A percentile compares a stretch with the other conserved stretches of the same genome.
Evolutionary conservation across 2,888 invertebrate species (phyloP).

Genomic region (Drosophila melanocephala): DNA sequence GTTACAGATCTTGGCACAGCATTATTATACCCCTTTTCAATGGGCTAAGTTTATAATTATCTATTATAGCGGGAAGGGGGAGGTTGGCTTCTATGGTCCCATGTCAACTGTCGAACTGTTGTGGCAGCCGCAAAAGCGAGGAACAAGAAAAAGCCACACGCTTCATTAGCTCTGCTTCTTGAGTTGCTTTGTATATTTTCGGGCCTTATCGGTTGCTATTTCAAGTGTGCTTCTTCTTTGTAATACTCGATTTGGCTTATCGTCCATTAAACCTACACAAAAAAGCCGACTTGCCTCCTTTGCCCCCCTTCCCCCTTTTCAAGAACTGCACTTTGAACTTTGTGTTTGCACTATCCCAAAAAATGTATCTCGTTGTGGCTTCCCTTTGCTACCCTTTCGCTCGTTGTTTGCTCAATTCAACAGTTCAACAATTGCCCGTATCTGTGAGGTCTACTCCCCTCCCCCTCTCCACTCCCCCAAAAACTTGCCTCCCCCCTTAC

Average conservation of each 20-base stretch:
- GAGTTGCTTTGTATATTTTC: conserved; percentile 1
- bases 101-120: conserved; percentile 25
- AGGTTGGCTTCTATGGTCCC: background rate
- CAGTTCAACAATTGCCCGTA: conserved; percentile 24
- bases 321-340: conserved; percentile 69
- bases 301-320: conserved; percentile 10
- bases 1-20: background rate
- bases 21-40: background rate
- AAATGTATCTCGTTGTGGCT: conserved; percentile 29
- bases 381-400: conserved; percentile 57
- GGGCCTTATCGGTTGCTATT: conserved; percentile 50
- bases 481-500: background rate
- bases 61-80: background rate
- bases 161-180: conserved; percentile 47
- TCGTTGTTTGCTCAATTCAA: conserved; percentile 60
- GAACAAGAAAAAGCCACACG: conserved; percentile 11
- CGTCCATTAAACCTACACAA: conserved; percentile 65
- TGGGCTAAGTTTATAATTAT: conserved; percentile 17
- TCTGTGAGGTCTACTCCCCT: conserved; percentile 14
- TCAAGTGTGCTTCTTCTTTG: conserved; percentile 41
- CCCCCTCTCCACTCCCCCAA: background rate
- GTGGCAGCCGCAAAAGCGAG: background rate
- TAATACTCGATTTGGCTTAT: conserved; percentile 36
- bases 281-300: conserved; percentile 57
- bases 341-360: conserved; percentile 34